Evolutionary conservation across 2,113 vertebrate genomes (phyloP).

Genomic region (Zapornia atra): DNA sequence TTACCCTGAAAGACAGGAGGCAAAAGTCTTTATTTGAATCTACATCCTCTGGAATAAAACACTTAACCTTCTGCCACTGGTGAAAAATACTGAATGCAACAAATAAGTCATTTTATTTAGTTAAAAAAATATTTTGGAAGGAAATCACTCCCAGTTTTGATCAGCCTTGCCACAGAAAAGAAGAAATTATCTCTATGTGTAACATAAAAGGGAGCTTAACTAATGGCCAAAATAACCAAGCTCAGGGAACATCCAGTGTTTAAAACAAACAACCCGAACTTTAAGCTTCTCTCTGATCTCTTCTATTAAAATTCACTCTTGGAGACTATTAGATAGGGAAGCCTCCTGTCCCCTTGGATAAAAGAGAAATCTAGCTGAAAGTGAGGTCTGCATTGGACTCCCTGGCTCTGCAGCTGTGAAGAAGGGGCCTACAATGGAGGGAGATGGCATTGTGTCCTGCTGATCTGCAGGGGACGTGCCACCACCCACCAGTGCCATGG

Average conservation of each 20-base stretch:
- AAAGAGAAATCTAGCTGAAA: background rate
- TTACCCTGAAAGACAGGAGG: background rate
- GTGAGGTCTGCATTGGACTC: background rate
- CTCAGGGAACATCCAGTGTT: slow-evolving; percentile 8
- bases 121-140: background rate
- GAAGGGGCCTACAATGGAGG: background rate
- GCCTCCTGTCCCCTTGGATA: background rate
- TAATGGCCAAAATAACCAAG: slow-evolving; percentile 22
- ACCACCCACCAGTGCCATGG: background rate
- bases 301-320: slow-evolving; percentile 27
- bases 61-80: background rate
- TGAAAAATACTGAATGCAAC: background rate
- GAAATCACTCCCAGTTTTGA: background rate
- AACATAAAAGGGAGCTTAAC: slow-evolving; percentile 10
- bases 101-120: slow-evolving; percentile 1
- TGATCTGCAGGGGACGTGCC: background rate
- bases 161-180: background rate
- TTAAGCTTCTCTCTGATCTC: slow-evolving; percentile 39
- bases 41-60: background rate
- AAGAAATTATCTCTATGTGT: slow-evolving; percentile 12
- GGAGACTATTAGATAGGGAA: background rate
- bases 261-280: background rate
- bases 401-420: background rate
- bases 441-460: background rate
- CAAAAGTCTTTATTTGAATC: background rate